These are phyloP conservation scores for Mesocricetus auratus DNA, from an alignment of 2,113 vertebrate species.

Conservation along the genomic window DNA sequence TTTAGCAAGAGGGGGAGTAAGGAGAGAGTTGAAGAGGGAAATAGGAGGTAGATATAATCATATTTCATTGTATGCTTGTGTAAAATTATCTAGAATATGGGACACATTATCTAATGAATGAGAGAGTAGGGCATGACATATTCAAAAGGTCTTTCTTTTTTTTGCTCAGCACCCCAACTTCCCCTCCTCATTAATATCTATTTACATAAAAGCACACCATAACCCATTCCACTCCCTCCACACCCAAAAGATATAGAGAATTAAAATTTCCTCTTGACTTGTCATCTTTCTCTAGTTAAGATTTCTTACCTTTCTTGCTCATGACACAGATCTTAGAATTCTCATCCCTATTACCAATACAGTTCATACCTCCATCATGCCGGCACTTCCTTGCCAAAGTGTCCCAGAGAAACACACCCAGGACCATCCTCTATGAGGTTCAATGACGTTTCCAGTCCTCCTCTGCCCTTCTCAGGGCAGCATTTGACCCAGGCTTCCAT, in stretches of 20 bases:
- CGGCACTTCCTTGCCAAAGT: neutral
- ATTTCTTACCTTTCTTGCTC: neutral
- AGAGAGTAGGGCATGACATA: neutral
- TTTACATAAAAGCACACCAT: neutral
- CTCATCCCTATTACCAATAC: accelerated
- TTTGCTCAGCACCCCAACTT: neutral
- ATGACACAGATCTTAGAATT: neutral
- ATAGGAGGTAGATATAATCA: neutral
- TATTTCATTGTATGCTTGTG: neutral
- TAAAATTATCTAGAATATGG: neutral
- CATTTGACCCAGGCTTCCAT: neutral
- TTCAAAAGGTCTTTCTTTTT: neutral
- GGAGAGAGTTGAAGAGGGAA: neutral
- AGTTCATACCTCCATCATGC: too few species aligned
- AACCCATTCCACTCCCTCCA: neutral
- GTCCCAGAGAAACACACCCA: neutral
- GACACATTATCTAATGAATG: neutral
- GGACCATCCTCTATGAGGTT: neutral
- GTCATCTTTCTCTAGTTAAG: neutral
- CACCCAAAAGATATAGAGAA: neutral
- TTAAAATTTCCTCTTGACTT: neutral
- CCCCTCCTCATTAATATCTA: neutral
- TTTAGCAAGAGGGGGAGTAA: neutral
- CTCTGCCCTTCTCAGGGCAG: neutral
- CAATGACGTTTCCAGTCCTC: neutral